Evolutionary conservation across 2,113 vertebrate species (phyloP).

Genomic region (Larimichthys crocea): DNA sequence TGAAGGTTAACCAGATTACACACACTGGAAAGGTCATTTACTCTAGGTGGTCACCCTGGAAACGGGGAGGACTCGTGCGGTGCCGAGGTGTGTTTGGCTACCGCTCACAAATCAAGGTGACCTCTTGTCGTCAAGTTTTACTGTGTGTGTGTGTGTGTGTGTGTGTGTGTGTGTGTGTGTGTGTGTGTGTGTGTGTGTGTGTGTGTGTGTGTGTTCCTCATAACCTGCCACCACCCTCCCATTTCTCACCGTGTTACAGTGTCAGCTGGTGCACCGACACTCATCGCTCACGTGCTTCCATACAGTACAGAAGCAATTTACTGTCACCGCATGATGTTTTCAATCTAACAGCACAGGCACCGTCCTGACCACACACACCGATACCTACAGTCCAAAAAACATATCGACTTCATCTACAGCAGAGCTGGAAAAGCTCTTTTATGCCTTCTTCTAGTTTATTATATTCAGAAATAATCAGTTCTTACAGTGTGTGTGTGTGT

Average conservation of each 20-base stretch:
- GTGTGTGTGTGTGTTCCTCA: background rate
- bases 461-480: background rate
- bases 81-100: slow-evolving; percentile 30
- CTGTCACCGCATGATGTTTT: background rate
- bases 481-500: background rate
- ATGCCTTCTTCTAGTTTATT: background rate
- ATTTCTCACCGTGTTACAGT: slow-evolving; percentile 1
- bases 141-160: slow-evolving; percentile 38
- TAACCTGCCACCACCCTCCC: background rate
- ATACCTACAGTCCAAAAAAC: background rate
- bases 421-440: background rate
- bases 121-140: slow-evolving; percentile 23
- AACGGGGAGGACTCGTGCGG: background rate
- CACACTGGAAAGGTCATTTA: slow-evolving; percentile 30
- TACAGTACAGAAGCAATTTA: background rate
- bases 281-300: slow-evolving; percentile 27
- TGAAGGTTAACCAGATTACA: slow-evolving; percentile 45
- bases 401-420: background rate
- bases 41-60: slow-evolving; percentile 37
- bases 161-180: background rate
- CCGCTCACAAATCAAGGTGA: slow-evolving; percentile 61
- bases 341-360: background rate
- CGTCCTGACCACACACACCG: background rate
- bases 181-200: slow-evolving; percentile 42
- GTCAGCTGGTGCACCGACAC: slow-evolving; percentile 15